Percentiles rank a stretch among this genome's conserved stretches.
These are phyloP conservation scores for Pseudorhombus dupliciocellatus DNA, from an alignment of 2,113 vertebrate genomes.

Conservation along the genomic window DNA sequence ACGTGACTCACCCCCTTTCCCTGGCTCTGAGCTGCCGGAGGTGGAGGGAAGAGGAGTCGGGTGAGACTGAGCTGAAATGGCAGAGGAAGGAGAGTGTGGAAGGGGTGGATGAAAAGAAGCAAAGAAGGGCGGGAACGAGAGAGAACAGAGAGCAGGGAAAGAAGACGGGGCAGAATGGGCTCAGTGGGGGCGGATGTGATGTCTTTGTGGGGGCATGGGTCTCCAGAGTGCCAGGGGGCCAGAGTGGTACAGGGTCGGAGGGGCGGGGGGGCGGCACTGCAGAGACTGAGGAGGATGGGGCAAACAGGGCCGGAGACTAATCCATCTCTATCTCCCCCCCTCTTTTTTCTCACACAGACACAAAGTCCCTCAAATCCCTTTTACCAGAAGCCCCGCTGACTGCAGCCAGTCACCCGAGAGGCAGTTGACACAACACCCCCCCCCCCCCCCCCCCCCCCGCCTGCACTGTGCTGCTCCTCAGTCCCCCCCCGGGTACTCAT, in stretches of 20 bases:
- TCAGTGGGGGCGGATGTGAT: conserved; percentile 47
- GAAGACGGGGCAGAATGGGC: conserved; percentile 36
- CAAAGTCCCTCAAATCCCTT: conserved; percentile 68
- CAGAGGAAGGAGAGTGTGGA: conserved; percentile 12
- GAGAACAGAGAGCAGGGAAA: conserved; percentile 33
- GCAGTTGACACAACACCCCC: conserved; percentile 74
- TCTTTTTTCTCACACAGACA: conserved; percentile 51
- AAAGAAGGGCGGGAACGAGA: conserved; percentile 25
- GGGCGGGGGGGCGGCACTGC: conserved; percentile 17
- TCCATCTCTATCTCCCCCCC: conserved; percentile 39
- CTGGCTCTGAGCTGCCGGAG: conserved; percentile 10
- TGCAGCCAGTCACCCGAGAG: conserved; percentile 66
- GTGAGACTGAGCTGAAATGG: background rate
- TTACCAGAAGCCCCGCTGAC: conserved; percentile 74
- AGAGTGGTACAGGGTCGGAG: conserved; percentile 32
- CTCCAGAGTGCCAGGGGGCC: conserved; percentile 62
- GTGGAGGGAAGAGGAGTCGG: background rate
- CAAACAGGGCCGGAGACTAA: conserved; percentile 53
- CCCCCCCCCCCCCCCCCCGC: conserved; percentile 49
- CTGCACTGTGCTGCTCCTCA: conserved; percentile 40
- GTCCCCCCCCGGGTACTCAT: conserved; percentile 51
- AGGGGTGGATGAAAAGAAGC: conserved; percentile 6
- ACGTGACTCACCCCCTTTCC: conserved; percentile 52
- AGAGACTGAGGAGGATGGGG: conserved; percentile 38
- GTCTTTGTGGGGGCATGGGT: conserved; percentile 66